Evolutionary conservation across 1,140 invertebrate species (phyloP).

Genomic region (Brachionus koreanus): DNA sequence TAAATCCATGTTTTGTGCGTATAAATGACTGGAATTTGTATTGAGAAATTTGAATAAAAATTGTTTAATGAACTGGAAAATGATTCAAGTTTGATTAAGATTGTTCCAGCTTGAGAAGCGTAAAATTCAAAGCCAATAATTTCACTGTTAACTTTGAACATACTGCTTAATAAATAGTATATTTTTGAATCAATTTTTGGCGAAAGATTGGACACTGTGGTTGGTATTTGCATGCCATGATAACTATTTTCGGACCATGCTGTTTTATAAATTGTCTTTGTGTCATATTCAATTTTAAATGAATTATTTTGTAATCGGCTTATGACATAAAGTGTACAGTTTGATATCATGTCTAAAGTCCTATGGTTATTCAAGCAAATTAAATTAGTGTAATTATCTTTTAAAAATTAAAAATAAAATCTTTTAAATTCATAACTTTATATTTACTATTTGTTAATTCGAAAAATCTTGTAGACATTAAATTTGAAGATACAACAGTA

Average conservation of each 20-base stretch:
- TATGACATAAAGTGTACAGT: background rate
- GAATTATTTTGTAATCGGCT: background rate
- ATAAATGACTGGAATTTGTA: background rate
- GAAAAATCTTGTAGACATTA: background rate
- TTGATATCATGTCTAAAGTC: background rate
- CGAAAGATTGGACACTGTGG: background rate
- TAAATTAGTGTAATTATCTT: background rate
- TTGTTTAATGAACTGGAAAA: background rate
- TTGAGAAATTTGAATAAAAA: background rate
- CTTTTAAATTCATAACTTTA: background rate
- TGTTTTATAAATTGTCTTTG: background rate
- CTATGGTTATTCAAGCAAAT: background rate
- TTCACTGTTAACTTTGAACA: background rate
- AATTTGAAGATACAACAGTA: background rate
- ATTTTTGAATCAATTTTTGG: background rate
- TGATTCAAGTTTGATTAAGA: background rate
- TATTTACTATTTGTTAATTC: background rate
- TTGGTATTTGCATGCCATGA: background rate
- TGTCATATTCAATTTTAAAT: background rate
- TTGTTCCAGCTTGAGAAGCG: background rate
- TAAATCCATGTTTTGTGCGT: background rate
- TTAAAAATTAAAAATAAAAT: too few relatives aligned
- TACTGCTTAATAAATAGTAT: background rate
- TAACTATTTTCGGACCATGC: background rate
- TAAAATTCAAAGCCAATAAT: slow-evolving; percentile 25